Evolutionary conservation across 2,113 vertebrate genomes (phyloP).

Genomic region (Dinomys branickii): DNA sequence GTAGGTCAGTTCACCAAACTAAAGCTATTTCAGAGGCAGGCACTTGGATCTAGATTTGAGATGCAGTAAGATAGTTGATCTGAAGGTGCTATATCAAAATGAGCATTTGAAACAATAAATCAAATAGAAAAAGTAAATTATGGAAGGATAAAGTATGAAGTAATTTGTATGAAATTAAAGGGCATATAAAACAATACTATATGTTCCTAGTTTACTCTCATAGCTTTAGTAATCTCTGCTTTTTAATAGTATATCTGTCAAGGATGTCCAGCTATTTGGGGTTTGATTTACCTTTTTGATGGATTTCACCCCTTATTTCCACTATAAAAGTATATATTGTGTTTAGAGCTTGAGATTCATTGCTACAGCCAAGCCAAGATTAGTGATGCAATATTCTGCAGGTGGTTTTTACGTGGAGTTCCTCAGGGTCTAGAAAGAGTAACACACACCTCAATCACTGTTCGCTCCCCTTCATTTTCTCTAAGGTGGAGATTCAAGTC

Average conservation of each 20-base stretch:
- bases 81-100: not conserved
- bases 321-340: not conserved
- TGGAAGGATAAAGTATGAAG: not conserved
- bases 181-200: not conserved
- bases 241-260: not conserved
- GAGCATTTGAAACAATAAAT: conserved; percentile 52
- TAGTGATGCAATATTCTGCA: not conserved
- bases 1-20: not conserved
- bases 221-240: not conserved
- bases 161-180: not conserved
- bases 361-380: not conserved
- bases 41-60: not conserved
- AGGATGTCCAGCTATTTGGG: not conserved
- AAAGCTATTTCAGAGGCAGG: not conserved
- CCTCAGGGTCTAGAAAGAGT: not conserved
- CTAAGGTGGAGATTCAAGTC: not conserved
- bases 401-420: not conserved
- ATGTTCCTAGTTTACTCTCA: not conserved
- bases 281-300: conserved; percentile 7
- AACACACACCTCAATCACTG: not conserved
- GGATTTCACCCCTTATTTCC: not conserved
- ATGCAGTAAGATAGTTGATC: not conserved
- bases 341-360: not conserved
- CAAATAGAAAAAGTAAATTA: not conserved
- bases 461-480: not conserved